Conservation (phyloP, 2,888 invertebrate genomes). For the Dorcus parallelipipedus region DNA sequence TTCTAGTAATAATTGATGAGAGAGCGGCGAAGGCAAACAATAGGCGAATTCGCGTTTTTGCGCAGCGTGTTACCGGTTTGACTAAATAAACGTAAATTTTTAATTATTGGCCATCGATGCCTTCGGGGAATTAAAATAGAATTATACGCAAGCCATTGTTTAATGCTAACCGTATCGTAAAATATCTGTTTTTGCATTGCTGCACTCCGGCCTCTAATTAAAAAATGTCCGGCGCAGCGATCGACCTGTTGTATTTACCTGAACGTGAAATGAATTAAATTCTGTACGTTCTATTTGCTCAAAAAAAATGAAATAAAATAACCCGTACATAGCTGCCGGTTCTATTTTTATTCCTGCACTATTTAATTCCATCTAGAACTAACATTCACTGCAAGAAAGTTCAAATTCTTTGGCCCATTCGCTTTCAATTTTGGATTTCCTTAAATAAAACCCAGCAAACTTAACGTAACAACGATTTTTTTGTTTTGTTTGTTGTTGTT, state of each 20-base stretch:
- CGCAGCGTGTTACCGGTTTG: constrained; percentile 20
- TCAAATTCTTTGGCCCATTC: too few relatives aligned
- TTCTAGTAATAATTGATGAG: constrained; percentile 18
- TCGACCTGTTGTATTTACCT: constrained; percentile 17
- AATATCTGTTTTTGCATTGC: constrained; percentile 19
- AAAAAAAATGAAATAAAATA: too few relatives aligned
- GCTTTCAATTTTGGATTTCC: too few relatives aligned
- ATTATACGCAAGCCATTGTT: constrained; percentile 39
- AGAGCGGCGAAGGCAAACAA: constrained; percentile 9
- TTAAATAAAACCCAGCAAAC: too few relatives aligned
- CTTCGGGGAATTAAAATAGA: constrained; percentile 42
- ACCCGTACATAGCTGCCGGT: too few relatives aligned
- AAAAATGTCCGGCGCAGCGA: constrained; percentile 40
- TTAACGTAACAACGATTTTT: too few relatives aligned
- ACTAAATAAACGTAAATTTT: constrained; percentile 47
- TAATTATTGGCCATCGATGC: constrained; percentile 45
- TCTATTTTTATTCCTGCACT: too few relatives aligned
- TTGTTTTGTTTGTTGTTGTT: too few relatives aligned
- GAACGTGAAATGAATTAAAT: constrained; percentile 14
- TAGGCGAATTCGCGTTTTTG: constrained; percentile 19
- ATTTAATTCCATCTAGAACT: too few relatives aligned
- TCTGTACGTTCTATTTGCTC: background rate
- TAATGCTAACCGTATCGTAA: constrained; percentile 19
- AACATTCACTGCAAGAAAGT: too few relatives aligned
- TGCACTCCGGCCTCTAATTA: constrained; percentile 35